Conservation (phyloP, 2,113 vertebrate species). For the Campylorhamphus procurvoides region DNA sequence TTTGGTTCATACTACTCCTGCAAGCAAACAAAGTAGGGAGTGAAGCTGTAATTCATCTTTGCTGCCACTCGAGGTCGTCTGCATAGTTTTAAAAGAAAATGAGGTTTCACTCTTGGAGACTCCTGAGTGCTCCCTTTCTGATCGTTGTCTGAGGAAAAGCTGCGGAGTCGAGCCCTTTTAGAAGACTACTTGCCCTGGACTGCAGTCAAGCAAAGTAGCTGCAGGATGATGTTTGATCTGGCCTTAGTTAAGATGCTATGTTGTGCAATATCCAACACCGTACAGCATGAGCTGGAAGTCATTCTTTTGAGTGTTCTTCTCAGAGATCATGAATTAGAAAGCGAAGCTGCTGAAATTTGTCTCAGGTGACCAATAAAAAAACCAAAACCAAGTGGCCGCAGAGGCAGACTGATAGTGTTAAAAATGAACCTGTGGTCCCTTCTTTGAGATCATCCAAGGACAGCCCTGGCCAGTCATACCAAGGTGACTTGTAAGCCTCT, state of each 20-base stretch:
- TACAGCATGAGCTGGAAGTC: background rate
- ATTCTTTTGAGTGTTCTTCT: background rate
- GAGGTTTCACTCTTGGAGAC: background rate
- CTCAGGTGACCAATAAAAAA: background rate
- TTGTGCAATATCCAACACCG: fast-evolving
- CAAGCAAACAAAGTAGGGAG: background rate
- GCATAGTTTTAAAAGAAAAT: fast-evolving
- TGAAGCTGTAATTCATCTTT: background rate
- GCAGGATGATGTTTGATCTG: background rate
- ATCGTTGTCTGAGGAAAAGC: background rate
- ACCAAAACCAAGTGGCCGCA: background rate
- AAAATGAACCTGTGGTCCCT: background rate
- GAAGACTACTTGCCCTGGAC: background rate
- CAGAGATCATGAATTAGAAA: background rate
- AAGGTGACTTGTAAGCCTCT: background rate
- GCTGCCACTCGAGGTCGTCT: background rate
- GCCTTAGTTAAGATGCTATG: background rate
- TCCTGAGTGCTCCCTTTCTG: background rate
- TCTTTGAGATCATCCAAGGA: background rate
- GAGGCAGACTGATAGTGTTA: background rate
- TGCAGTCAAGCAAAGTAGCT: background rate
- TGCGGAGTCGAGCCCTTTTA: background rate
- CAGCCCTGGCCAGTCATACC: background rate
- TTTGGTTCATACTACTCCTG: background rate
- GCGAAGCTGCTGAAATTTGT: background rate